phyloP scores from a whole-genome alignment of 2,888 invertebrate species.

The Baccha elongata region DNA sequence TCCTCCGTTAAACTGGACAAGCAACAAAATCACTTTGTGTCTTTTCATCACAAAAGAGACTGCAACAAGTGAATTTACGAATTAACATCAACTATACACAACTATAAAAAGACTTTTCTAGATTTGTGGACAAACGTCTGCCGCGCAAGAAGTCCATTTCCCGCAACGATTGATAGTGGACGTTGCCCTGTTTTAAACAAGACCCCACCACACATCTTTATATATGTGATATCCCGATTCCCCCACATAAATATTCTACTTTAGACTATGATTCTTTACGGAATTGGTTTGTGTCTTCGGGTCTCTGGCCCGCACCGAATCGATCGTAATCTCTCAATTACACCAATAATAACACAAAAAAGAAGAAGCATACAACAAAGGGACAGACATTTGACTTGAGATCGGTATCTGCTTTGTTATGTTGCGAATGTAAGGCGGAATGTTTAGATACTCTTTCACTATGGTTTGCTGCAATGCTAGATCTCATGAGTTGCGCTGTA shows the following conservation, averaged over 20 bases:
- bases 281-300: constrained; percentile 5
- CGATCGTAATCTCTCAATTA: constrained; percentile 73
- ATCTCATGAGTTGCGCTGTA: constrained; percentile 25
- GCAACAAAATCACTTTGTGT: constrained; percentile 16
- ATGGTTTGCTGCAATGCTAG: constrained; percentile 6
- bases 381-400: constrained; percentile 69
- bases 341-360: constrained; percentile 69
- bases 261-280: constrained; percentile 38
- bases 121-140: constrained; percentile 54
- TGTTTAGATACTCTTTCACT: constrained; percentile 53
- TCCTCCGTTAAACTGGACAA: constrained; percentile 46
- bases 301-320: constrained; percentile 32
- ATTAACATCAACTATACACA: constrained; percentile 41
- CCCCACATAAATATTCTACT: constrained; percentile 9
- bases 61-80: constrained; percentile 65
- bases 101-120: constrained; percentile 11
- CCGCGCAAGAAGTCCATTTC: constrained; percentile 49
- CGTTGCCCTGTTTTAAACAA: constrained; percentile 26
- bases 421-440: constrained; percentile 69
- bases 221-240: constrained; percentile 18
- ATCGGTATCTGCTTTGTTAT: constrained; percentile 73
- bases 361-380: constrained; percentile 52
- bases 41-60: constrained; percentile 37
- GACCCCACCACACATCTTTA: neutral
- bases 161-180: constrained; percentile 64